Evolutionary conservation across 2,888 invertebrate genomes (phyloP), one percentile per base, ranked within the genome.

Genomic region (Arrhopalites spinosus): DNA sequence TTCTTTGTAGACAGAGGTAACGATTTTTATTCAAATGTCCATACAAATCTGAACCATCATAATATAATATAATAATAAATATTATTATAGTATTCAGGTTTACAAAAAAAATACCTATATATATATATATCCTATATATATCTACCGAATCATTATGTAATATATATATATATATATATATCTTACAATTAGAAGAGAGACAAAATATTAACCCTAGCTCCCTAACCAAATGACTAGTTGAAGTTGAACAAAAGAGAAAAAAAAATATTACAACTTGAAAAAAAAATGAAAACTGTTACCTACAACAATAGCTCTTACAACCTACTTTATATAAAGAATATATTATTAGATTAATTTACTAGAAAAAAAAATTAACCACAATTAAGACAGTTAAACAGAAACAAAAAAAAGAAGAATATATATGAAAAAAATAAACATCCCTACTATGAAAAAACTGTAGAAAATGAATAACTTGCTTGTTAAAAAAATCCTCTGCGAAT

Each of bases 401-500:
- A n/a, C 7, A 50, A 50, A 50, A 17, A 50, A 50, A 50, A 15
- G 50, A n/a, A 50, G 17, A 13, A n/a, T 50, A 50, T 3, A n/a
- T 50, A 50, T 15, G 7, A 3, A 50, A 2, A n/a, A 50, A n/a
- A 50, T 17, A 50, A n/a, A n/a, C 3, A 15, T 50, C 3, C 3
- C 15, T 50, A 13, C 15, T n/a, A 50, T 8, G 2, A n/a, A 50
- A 17, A 50, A 50, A 50, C 15, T n/a, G 17, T n/a, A 50, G 3
- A 50, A 50, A 5, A 20, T 66, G 13, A 66, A n/a, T n/a, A 8
- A 43, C 27, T 36, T 66, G 66, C 66, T 66, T 66, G 66, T 66
- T 66, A 66, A 66, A 61, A 61, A 64, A 66, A 66, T 66, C 43
- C 36, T 66, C 66, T 20, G 20, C 30, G 68, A 68, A 67, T 36